phyloP scores from a whole-genome alignment of 1,140 invertebrate genomes.

The Camponotus floridanus region DNA sequence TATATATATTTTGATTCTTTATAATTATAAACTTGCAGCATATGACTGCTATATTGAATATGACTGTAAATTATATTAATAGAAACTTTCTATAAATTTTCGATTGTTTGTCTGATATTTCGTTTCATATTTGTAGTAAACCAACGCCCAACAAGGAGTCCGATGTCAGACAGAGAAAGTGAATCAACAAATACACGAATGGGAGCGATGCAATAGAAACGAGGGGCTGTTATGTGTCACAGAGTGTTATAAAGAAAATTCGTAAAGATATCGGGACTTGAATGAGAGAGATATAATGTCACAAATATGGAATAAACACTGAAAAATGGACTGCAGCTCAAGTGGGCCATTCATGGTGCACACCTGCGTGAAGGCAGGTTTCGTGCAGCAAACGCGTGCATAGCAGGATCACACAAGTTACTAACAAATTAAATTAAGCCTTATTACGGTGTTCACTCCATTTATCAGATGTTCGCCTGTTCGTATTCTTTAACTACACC shows the following conservation, averaged over 20 bases:
- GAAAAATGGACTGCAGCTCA: conserved; percentile 49
- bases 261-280: conserved; percentile 48
- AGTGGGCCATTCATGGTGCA: conserved; percentile 47
- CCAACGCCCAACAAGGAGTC: conserved; percentile 86
- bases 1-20: background rate
- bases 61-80: conserved; percentile 11
- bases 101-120: background rate
- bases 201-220: conserved; percentile 72
- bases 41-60: background rate
- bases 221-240: conserved; percentile 54
- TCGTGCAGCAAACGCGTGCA: conserved; percentile 32
- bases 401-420: conserved; percentile 71
- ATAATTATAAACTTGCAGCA: conserved; percentile 14
- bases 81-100: background rate
- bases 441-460: conserved; percentile 76
- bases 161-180: conserved; percentile 86
- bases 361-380: conserved; percentile 40
- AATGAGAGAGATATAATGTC: conserved; percentile 48
- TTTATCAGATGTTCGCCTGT: conserved; percentile 75
- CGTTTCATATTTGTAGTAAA: conserved; percentile 78
- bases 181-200: conserved; percentile 75
- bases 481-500: conserved; percentile 73
- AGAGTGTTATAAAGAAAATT: conserved; percentile 10
- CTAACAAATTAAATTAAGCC: conserved; percentile 76
- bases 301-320: conserved; percentile 47